Base-by-base conservation (phyloP, 2,888 invertebrate genomes). In the Cantharis rustica region DNA sequence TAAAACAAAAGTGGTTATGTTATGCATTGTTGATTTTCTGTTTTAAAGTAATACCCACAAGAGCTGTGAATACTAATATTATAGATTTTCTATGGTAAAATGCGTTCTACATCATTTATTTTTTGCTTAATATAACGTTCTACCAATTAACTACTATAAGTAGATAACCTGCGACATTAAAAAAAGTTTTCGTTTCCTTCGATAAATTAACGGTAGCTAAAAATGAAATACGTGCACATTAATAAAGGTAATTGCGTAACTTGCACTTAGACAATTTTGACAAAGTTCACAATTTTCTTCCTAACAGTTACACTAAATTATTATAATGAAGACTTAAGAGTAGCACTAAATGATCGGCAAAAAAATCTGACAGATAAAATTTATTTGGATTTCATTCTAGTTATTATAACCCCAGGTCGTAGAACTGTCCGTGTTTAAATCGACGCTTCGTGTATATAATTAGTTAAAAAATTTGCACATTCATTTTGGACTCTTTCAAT, bases 391-490 rank as follows among this genome's bases (percentile, higher is more conserved):
- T 66, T 66, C 17, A 63, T 20, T n/a, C n/a, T n/a, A n/a, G 17
- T n/a, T 20, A 66, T 20, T 20, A 66, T 16, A 23, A 66, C 15
- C 64, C 23, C 23, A 20, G 64, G 64, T 66, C 64, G 16, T 66
- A 17, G 23, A 66, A 20, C 64, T 66, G 64, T 66, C 64, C 64
- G 20, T 66, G 64, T 66, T 66, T 20, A 23, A 66, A 66, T 66
- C 23, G 64, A 66, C 64, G 64, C 64, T 66, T 66, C 64, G 7
- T 66, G 20, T 66, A 15, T 66, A 23, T 66, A 66, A 66, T 66
- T 66, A 66, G 64, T 23, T 66, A 66, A 20, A 66, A 66, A 66
- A 66, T 66, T 66, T 66, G 64, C 64, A 66, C 64, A 23, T 66
- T 66, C 64, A 66, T 66, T 66, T 66, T 20, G 20, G 23, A 66